Evolutionary conservation across 2,888 invertebrate species (phyloP).

Genomic region (Tenthredo amoena): DNA sequence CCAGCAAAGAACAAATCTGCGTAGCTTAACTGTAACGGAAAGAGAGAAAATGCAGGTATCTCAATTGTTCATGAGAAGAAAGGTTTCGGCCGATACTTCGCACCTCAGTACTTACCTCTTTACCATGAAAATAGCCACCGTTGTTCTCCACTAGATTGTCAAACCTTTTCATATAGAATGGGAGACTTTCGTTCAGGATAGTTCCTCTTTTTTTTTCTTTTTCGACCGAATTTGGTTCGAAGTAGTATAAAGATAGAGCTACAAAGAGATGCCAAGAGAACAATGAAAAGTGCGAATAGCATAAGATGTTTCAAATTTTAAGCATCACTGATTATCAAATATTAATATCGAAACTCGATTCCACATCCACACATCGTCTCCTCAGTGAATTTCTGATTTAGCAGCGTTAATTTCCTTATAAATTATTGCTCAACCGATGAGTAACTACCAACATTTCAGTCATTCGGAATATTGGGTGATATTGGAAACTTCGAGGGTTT

Average conservation of each 20-base stretch:
- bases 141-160: slow-evolving; percentile 67
- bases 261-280: background rate
- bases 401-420: background rate
- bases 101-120: slow-evolving; percentile 62
- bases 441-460: background rate
- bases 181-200: slow-evolving; percentile 64
- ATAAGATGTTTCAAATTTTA: background rate
- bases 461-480: background rate
- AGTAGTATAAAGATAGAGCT: slow-evolving; percentile 60
- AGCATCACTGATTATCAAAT: background rate
- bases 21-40: slow-evolving; percentile 68
- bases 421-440: background rate
- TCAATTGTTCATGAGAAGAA: background rate
- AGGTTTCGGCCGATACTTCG: background rate
- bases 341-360: background rate
- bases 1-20: slow-evolving; percentile 72
- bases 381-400: too few species aligned
- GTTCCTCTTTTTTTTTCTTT: slow-evolving; percentile 66
- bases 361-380: background rate
- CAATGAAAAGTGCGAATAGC: background rate
- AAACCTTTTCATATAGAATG: slow-evolving; percentile 68
- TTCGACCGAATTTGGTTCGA: slow-evolving; percentile 64
- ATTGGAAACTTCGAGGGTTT: background rate
- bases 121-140: slow-evolving; percentile 70
- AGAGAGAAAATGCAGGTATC: background rate